Evolutionary conservation across 1,140 invertebrate genomes (phyloP).

Genomic region (Calephelis virginiensis): DNA sequence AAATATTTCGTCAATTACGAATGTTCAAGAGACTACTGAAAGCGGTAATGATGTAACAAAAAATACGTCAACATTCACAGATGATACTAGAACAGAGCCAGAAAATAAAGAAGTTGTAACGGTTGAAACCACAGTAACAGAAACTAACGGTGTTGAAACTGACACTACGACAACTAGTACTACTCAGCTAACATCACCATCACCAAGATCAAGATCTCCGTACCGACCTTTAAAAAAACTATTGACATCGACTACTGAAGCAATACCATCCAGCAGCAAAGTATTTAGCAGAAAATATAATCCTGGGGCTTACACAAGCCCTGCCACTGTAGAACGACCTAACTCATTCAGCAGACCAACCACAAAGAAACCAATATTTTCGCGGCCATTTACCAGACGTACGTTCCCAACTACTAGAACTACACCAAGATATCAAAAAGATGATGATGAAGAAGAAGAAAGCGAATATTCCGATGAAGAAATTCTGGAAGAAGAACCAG

Average conservation of each 20-base stretch:
- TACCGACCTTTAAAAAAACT: slow-evolving; percentile 67
- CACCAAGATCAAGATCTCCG: slow-evolving; percentile 53
- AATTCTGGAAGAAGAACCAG: slow-evolving; percentile 70
- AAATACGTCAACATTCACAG: not conserved
- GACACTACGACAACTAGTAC: slow-evolving; percentile 55
- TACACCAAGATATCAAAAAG: slow-evolving; percentile 48
- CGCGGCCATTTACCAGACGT: slow-evolving; percentile 59
- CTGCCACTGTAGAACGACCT: slow-evolving; percentile 53
- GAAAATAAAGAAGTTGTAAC: slow-evolving; percentile 20
- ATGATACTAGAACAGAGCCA: not conserved
- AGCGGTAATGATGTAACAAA: not conserved
- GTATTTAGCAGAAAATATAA: slow-evolving; percentile 75
- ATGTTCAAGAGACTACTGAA: not conserved
- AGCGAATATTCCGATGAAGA: slow-evolving; percentile 75
- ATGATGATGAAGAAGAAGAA: slow-evolving; percentile 72
- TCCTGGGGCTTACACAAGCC: slow-evolving; percentile 70
- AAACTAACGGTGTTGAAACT: slow-evolving; percentile 20
- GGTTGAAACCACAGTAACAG: slow-evolving; percentile 23
- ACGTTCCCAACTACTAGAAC: slow-evolving; percentile 60
- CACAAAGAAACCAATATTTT: slow-evolving; percentile 59
- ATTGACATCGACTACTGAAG: slow-evolving; percentile 68
- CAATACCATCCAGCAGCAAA: slow-evolving; percentile 60
- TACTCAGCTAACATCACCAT: slow-evolving; percentile 44
- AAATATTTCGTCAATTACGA: not conserved
- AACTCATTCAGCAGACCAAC: slow-evolving; percentile 46